phyloP scores from a whole-genome alignment of 2,888 invertebrate genomes.

The Bellardia bayeri region DNA sequence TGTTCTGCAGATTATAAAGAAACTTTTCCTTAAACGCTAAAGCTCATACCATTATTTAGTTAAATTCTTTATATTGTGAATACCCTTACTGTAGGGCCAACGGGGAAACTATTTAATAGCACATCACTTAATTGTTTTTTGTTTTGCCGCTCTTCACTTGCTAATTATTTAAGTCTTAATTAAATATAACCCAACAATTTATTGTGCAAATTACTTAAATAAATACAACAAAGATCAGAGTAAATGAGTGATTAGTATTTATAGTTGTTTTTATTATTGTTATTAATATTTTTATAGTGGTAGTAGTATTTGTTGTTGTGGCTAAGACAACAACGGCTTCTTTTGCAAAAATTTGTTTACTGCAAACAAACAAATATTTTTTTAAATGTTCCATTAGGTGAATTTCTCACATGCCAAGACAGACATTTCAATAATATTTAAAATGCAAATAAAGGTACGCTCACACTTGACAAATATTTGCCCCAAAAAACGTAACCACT shows the following conservation, averaged over 20 bases:
- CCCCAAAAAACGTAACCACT: no score
- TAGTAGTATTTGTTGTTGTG: slow-evolving; percentile 6
- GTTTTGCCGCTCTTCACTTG: not conserved
- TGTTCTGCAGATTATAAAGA: no score
- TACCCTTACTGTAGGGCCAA: not conserved
- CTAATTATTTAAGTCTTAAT: not conserved
- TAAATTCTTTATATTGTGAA: not conserved
- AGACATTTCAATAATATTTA: slow-evolving; percentile 21
- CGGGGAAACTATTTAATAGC: not conserved
- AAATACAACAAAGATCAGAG: not conserved
- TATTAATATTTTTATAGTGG: not conserved
- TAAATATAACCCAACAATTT: not conserved
- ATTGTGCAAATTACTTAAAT: slow-evolving; percentile 1
- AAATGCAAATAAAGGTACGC: not conserved
- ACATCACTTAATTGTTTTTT: not conserved
- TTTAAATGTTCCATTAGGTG: slow-evolving; percentile 52
- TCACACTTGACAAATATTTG: no score
- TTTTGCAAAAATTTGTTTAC: slow-evolving; percentile 24
- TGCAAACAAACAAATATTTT: slow-evolving; percentile 32
- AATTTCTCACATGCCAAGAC: slow-evolving; percentile 23
- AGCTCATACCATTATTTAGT: no score
- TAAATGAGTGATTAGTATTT: slow-evolving; percentile 5
- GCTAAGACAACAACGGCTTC: slow-evolving; percentile 20
- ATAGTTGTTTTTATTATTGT: slow-evolving; percentile 7
- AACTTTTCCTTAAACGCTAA: no score